These are phyloP conservation scores for Squalus acanthias DNA, from an alignment of 2,797 vertebrate species.

Conservation along the genomic window DNA sequence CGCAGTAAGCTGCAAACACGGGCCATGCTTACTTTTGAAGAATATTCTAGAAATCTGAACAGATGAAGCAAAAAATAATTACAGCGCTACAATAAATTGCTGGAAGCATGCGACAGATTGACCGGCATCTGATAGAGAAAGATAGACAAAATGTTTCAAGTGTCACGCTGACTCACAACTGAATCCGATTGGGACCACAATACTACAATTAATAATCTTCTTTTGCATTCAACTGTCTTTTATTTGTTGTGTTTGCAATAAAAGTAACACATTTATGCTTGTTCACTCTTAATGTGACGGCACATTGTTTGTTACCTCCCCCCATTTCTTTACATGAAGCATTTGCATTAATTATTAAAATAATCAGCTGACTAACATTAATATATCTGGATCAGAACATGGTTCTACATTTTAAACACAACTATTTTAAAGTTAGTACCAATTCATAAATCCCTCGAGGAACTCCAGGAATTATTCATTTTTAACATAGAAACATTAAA, in stretches of 20 bases:
- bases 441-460: background rate
- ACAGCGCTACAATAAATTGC: background rate
- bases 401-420: background rate
- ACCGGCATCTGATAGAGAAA: background rate
- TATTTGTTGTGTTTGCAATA: background rate
- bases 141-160: background rate
- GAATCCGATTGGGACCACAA: background rate
- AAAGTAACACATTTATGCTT: background rate
- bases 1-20: background rate
- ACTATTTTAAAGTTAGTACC: background rate
- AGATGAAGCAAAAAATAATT: background rate
- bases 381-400: background rate
- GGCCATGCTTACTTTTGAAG: background rate
- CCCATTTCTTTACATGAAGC: background rate
- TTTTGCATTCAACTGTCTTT: background rate
- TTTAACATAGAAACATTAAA: background rate
- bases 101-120: background rate
- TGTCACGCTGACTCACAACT: background rate
- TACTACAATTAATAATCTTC: background rate
- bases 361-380: background rate
- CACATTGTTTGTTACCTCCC: background rate
- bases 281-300: background rate
- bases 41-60: conserved; percentile 17
- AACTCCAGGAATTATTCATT: background rate
- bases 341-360: background rate